These are phyloP conservation scores for Xerus inauris DNA, from an alignment of 2,113 vertebrate species.

Conservation along the genomic window DNA sequence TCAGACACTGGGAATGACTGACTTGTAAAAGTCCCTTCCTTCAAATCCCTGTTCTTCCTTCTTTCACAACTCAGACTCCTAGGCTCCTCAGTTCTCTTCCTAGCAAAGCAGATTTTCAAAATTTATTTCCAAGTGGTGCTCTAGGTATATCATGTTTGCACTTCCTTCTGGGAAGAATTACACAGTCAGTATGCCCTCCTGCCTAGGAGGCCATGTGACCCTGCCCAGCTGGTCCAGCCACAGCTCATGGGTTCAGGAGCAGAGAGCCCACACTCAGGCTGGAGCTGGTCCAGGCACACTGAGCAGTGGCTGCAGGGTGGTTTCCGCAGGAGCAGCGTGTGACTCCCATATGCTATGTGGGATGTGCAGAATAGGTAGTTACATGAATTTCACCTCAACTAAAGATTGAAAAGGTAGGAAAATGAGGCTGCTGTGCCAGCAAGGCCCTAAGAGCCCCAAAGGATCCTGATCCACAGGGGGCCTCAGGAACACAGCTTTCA, in stretches of 20 bases:
- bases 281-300: not conserved
- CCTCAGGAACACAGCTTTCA: not conserved
- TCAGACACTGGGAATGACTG: not conserved
- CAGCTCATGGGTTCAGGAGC: not conserved
- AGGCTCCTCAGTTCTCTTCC: not conserved
- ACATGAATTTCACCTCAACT: not conserved
- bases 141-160: not conserved
- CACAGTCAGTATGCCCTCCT: not conserved
- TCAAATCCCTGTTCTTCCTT: not conserved
- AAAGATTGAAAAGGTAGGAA: not conserved
- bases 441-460: not conserved
- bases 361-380: not conserved
- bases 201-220: not conserved
- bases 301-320: not conserved
- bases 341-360: not conserved
- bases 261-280: not conserved
- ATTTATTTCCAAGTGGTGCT: conserved; percentile 5
- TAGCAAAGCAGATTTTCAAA: not conserved
- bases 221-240: not conserved
- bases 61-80: not conserved
- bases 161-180: not conserved
- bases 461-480: not conserved
- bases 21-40: not conserved
- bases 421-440: not conserved
- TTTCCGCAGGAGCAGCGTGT: not conserved